These are phyloP conservation scores for Deladenus siricidicola DNA, from an alignment of 2,888 invertebrate species.

Conservation along the genomic window DNA sequence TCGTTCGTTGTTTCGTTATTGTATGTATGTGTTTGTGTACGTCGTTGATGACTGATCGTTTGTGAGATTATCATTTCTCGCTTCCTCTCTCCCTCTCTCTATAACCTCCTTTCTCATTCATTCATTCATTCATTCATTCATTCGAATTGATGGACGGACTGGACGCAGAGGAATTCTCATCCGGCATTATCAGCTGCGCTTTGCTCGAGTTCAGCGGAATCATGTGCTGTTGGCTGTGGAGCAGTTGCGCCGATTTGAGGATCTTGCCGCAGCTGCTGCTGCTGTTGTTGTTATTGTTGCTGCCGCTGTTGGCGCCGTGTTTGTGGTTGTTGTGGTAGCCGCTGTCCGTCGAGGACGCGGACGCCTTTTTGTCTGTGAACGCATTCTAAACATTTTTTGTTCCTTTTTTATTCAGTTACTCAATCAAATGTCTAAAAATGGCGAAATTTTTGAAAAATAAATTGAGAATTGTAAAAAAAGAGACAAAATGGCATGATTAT, in stretches of 20 bases:
- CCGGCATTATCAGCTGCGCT: not conserved
- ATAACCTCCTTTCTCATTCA: no score
- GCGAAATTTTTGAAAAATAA: not conserved
- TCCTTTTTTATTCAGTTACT: not conserved
- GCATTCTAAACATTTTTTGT: not conserved
- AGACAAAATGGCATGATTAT: no score
- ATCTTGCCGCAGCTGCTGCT: not conserved
- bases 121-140: no score
- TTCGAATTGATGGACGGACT: conserved; percentile 5
- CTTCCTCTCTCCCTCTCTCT: no score
- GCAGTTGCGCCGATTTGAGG: not conserved
- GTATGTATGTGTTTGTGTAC: no score
- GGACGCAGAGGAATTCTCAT: not conserved
- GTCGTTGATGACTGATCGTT: no score
- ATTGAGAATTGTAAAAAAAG: no score
- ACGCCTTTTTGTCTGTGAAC: not conserved
- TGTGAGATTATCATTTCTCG: no score
- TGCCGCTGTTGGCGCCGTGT: not conserved
- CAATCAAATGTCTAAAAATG: not conserved
- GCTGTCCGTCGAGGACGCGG: not conserved
- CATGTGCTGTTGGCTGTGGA: conserved; percentile 1
- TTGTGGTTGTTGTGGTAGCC: not conserved
- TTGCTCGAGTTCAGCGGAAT: conserved; percentile 11
- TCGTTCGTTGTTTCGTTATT: no score
- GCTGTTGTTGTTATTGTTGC: not conserved